A percentile compares a stretch with the other conserved stretches of the same genome.
These are phyloP conservation scores for Gymnocheta viridis DNA, from an alignment of 2,888 invertebrate species.

Conservation along the genomic window DNA sequence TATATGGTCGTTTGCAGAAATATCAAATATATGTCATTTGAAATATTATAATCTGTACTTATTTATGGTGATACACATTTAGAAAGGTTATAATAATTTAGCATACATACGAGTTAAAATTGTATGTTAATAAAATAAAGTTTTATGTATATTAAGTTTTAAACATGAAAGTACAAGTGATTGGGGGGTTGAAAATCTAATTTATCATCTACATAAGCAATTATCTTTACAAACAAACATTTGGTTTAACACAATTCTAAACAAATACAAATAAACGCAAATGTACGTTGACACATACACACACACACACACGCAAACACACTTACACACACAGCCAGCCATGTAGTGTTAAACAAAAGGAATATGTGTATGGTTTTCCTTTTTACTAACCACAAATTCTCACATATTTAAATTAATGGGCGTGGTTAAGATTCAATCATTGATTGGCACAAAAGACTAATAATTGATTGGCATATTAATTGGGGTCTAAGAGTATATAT, in stretches of 20 bases:
- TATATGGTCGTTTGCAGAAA: slow-evolving; percentile 5
- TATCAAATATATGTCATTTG: slow-evolving; percentile 4
- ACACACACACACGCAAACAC: neutral
- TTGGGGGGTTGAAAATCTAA: neutral
- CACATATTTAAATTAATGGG: slow-evolving; percentile 12
- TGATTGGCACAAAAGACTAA: neutral
- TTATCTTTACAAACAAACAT: slow-evolving; percentile 47
- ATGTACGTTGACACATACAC: neutral
- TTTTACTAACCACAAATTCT: neutral
- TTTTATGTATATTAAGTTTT: neutral
- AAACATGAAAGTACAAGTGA: neutral
- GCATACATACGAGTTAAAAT: neutral
- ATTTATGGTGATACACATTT: neutral
- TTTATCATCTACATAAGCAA: slow-evolving; percentile 49
- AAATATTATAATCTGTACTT: neutral
- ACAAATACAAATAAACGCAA: slow-evolving; percentile 4
- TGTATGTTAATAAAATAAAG: neutral
- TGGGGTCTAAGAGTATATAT: neutral
- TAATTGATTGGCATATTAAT: neutral
- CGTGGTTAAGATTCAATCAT: neutral
- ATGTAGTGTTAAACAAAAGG: neutral
- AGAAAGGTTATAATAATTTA: neutral
- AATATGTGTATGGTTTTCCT: neutral
- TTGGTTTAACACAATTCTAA: slow-evolving; percentile 20
- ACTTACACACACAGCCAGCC: too few species aligned